Evolutionary conservation across 1,140 invertebrate genomes (phyloP).

Genomic region (Plutomurus gul): DNA sequence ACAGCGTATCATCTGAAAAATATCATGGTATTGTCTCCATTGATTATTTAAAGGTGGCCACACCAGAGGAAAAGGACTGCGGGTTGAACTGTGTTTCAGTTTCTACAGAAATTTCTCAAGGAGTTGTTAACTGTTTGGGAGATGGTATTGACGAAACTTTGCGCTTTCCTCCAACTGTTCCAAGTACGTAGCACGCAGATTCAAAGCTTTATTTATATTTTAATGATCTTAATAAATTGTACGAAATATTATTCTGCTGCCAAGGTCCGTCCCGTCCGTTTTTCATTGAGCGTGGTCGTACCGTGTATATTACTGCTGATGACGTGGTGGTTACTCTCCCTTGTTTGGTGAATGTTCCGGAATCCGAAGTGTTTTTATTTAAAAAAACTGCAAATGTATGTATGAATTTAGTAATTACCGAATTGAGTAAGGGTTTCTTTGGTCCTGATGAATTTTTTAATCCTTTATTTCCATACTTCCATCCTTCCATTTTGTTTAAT

Average conservation of each 20-base stretch:
- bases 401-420: too few relatives aligned
- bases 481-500: too few relatives aligned
- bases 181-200: background rate
- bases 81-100: constrained; percentile 6
- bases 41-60: background rate
- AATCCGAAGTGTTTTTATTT: background rate
- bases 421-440: too few relatives aligned
- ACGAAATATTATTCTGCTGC: background rate
- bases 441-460: too few relatives aligned
- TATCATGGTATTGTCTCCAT: too few relatives aligned
- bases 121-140: constrained; percentile 32
- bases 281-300: constrained; percentile 25
- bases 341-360: constrained; percentile 6
- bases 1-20: too few relatives aligned
- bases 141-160: constrained; percentile 36
- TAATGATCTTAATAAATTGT: background rate
- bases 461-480: too few relatives aligned
- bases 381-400: background rate
- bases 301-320: background rate
- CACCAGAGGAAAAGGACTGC: background rate
- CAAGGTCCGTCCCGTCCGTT: constrained; percentile 10
- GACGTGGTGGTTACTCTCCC: constrained; percentile 24
- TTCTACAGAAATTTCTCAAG: constrained; percentile 23
- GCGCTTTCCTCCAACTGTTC: constrained; percentile 8
- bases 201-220: background rate